These are phyloP conservation scores for Mirza zaza DNA, from an alignment of 2,113 vertebrate genomes.

Conservation along the genomic window DNA sequence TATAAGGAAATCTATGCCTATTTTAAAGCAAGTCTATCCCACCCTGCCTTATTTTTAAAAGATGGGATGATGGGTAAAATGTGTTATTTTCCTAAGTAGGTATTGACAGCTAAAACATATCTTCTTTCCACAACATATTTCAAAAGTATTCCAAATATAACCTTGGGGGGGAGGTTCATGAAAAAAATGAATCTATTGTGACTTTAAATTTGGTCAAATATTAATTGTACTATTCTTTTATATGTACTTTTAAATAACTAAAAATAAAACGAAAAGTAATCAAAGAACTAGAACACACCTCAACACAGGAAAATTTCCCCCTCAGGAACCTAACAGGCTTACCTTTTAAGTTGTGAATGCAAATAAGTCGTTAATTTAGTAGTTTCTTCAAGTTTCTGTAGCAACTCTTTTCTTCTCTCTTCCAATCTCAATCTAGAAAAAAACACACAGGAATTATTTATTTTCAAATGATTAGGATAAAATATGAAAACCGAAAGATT, in stretches of 20 bases:
- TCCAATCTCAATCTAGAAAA: slow-evolving; percentile 87
- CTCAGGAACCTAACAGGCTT: background rate
- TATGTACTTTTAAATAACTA: slow-evolving; percentile 5
- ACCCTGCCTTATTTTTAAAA: background rate
- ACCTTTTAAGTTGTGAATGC: slow-evolving; percentile 91
- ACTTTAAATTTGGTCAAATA: background rate
- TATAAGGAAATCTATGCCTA: background rate
- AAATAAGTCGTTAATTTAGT: slow-evolving; percentile 87
- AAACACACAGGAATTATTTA: slow-evolving; percentile 18
- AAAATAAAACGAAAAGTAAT: slow-evolving; percentile 14
- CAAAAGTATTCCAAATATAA: background rate
- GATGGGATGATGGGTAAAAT: background rate
- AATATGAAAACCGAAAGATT: background rate
- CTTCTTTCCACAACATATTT: background rate
- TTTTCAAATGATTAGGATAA: slow-evolving; percentile 2
- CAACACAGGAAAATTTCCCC: background rate
- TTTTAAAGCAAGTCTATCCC: background rate
- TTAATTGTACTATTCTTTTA: background rate
- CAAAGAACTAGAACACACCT: background rate
- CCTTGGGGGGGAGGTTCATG: background rate
- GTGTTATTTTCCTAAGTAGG: background rate
- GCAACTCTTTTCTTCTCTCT: slow-evolving; percentile 87
- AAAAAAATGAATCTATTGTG: background rate
- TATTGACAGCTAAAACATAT: background rate
- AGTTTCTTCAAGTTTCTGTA: slow-evolving; percentile 89